A percentile compares a stretch with the other conserved stretches of the same genome.
Evolutionary conservation across 2,113 vertebrate genomes (phyloP).

Genomic region (Plecturocebus donacophilus): DNA sequence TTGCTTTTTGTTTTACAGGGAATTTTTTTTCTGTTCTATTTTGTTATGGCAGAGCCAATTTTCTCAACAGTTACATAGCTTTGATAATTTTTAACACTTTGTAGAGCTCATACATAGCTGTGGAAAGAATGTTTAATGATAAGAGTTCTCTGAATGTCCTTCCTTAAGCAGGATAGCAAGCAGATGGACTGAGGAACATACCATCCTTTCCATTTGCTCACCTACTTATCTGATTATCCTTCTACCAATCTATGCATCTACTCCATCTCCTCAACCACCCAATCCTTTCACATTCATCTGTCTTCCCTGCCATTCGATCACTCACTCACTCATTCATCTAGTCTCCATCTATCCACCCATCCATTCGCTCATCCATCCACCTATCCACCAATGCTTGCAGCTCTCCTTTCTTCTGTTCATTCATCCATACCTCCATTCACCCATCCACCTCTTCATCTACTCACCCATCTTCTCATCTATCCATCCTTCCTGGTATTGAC

Average conservation of each 20-base stretch:
- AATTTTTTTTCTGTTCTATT: background rate
- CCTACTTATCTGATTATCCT: too few relatives aligned
- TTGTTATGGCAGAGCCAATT: background rate
- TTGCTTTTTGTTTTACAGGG: background rate
- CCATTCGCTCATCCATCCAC: background rate
- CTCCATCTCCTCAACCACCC: background rate
- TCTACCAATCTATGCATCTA: fast-evolving
- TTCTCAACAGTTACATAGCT: background rate
- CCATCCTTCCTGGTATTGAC: too few relatives aligned
- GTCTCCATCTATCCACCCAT: too few relatives aligned
- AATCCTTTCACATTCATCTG: background rate
- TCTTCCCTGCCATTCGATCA: background rate
- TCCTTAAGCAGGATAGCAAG: background rate
- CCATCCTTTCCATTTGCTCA: background rate
- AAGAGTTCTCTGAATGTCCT: background rate
- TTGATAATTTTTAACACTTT: background rate
- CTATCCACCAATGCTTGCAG: too few relatives aligned
- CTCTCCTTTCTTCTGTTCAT: too few relatives aligned
- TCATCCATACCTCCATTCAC: too few relatives aligned
- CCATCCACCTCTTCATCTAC: too few relatives aligned
- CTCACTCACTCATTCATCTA: too few relatives aligned
- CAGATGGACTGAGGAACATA: background rate
- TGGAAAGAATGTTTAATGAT: background rate
- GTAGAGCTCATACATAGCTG: background rate
- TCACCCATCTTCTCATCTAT: too few relatives aligned